Evolutionary conservation across 2,797 vertebrate species (phyloP).

Genomic region (Poecilia wingei): DNA sequence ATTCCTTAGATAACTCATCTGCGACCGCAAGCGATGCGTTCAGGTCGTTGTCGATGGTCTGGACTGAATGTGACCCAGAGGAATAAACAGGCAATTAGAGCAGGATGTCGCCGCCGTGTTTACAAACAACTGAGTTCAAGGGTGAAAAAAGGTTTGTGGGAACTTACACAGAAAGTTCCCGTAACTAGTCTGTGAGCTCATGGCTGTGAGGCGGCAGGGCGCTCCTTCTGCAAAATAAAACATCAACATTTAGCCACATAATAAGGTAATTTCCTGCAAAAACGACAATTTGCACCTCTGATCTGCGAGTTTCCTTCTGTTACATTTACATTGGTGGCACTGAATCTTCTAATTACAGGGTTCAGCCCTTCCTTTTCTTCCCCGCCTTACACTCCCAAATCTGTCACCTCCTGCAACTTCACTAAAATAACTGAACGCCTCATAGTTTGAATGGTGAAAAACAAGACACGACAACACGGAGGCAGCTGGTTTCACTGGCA

Average conservation of each 20-base stretch:
- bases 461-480: background rate
- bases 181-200: slow-evolving; percentile 69
- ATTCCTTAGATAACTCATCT: slow-evolving; percentile 88
- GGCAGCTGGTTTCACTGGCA: background rate
- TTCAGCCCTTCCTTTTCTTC: slow-evolving; percentile 7
- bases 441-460: background rate
- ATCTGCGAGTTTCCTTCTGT: background rate
- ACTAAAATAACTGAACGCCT: background rate
- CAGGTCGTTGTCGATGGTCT: slow-evolving; percentile 87
- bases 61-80: slow-evolving; percentile 72
- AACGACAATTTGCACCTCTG: background rate
- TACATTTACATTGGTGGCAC: background rate
- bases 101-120: background rate
- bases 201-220: slow-evolving; percentile 44
- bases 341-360: background rate
- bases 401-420: slow-evolving; percentile 4
- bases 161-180: slow-evolving; percentile 79
- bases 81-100: slow-evolving; percentile 26
- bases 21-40: slow-evolving; percentile 88
- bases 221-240: slow-evolving; percentile 49
- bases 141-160: slow-evolving; percentile 1
- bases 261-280: background rate
- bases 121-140: slow-evolving; percentile 3
- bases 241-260: background rate
- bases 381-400: background rate